Evolutionary conservation across 2,113 vertebrate species (phyloP).

Genomic region (Genyomyrus donnyi): DNA sequence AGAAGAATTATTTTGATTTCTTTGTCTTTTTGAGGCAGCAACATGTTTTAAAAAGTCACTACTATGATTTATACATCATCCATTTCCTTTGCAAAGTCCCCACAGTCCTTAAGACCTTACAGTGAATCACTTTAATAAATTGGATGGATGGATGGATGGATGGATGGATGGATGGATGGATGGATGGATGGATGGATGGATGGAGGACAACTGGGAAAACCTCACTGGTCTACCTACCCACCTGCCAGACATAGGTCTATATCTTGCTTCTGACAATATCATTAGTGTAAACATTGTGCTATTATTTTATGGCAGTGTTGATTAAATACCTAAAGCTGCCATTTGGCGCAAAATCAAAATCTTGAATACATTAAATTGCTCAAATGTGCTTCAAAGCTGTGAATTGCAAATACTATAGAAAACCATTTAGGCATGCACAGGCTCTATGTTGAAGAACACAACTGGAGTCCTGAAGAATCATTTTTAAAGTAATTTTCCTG

Average conservation of each 20-base stretch:
- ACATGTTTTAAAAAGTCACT: not conserved
- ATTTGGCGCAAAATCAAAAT: not conserved
- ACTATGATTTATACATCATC: not conserved
- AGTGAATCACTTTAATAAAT: not conserved
- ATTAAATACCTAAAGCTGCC: not conserved
- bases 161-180: no score
- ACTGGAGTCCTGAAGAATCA: not conserved
- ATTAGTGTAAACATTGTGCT: not conserved
- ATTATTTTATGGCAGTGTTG: constrained; percentile 1
- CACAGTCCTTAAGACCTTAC: not conserved
- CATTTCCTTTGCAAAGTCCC: not conserved
- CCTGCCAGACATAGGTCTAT: not conserved
- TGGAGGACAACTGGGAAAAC: not conserved
- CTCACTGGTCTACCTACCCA: not conserved
- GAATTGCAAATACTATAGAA: not conserved
- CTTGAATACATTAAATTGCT: constrained; percentile 1
- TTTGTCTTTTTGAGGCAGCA: not conserved
- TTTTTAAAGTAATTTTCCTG: not conserved
- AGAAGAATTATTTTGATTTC: not conserved
- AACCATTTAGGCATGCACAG: not conserved
- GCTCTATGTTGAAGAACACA: not conserved
- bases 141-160: no score
- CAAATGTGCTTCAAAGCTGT: not conserved
- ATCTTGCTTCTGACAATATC: not conserved
- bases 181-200: no score